These are phyloP conservation scores for Heliconius cydno DNA, from an alignment of 2,888 invertebrate genomes.

Conservation along the genomic window DNA sequence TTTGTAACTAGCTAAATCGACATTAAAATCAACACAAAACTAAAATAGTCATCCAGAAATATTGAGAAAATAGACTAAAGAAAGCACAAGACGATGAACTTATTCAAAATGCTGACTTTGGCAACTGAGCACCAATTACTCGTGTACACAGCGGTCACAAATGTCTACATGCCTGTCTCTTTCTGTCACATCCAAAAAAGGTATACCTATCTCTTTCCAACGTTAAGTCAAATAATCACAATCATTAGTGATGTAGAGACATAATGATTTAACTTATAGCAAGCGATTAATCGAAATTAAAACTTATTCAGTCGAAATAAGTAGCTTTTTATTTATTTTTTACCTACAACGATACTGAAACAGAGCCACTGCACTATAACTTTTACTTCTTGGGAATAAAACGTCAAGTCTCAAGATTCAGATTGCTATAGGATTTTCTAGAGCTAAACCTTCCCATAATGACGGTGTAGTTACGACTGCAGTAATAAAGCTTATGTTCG, in stretches of 20 bases:
- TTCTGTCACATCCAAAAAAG: slow-evolving; percentile 30
- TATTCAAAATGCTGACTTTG: slow-evolving; percentile 75
- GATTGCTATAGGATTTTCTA: slow-evolving; percentile 47
- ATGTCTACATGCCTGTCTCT: slow-evolving; percentile 44
- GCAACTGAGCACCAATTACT: slow-evolving; percentile 82
- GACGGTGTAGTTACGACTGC: slow-evolving; percentile 62
- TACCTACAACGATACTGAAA: background rate
- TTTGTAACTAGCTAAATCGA: background rate
- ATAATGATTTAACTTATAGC: slow-evolving; percentile 45
- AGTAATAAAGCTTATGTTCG: slow-evolving; percentile 76
- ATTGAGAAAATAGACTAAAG: slow-evolving; percentile 54
- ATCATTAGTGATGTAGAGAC: slow-evolving; percentile 55
- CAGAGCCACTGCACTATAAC: background rate
- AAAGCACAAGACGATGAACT: slow-evolving; percentile 71
- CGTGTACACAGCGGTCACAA: slow-evolving; percentile 68
- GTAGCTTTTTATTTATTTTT: background rate
- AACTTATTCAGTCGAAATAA: background rate
- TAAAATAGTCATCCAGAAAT: slow-evolving; percentile 8
- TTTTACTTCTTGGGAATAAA: background rate
- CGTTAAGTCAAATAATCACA: slow-evolving; percentile 62
- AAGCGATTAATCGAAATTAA: slow-evolving; percentile 4
- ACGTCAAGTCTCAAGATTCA: slow-evolving; percentile 13
- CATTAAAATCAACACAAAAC: background rate
- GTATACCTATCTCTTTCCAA: slow-evolving; percentile 50
- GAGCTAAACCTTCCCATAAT: slow-evolving; percentile 54